Percentiles rank a stretch among this genome's conserved stretches.
Evolutionary conservation across 53 echinoderm and acorn worm species (phyloP).

Genomic region (Mesocentrotus franciscanus): DNA sequence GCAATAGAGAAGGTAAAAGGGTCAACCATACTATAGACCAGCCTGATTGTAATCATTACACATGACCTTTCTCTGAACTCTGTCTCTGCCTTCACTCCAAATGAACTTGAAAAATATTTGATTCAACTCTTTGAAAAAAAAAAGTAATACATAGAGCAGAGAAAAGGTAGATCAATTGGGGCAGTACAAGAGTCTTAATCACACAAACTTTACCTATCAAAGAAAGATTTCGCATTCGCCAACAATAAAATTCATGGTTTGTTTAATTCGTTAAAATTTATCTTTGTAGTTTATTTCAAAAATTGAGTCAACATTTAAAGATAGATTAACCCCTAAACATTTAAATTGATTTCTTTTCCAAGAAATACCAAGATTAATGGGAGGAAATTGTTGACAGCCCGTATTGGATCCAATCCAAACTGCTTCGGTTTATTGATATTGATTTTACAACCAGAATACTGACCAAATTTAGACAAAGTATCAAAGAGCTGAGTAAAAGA

Average conservation of each 20-base stretch:
- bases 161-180: not conserved
- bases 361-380: not conserved
- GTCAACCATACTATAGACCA: conserved; percentile 47
- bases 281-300: too few relatives aligned
- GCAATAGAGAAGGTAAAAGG: conserved; percentile 48
- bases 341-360: not conserved
- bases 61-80: too few relatives aligned
- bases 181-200: not conserved
- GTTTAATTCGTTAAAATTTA: not conserved
- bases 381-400: not conserved
- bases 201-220: conserved; percentile 19
- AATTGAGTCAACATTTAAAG: not conserved
- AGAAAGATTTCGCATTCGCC: conserved; percentile 16
- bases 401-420: not conserved
- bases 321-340: not conserved
- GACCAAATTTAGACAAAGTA: not conserved
- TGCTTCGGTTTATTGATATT: not conserved
- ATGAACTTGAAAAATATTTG: conserved; percentile 40
- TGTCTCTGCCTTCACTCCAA: conserved; percentile 26
- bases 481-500: conserved; percentile 2
- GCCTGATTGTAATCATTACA: conserved; percentile 1
- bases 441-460: not conserved
- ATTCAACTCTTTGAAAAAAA: conserved; percentile 20
- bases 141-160: not conserved
- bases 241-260: not conserved